Base-by-base conservation (phyloP, 2,888 invertebrate species). In the Dicranocentrus wangi region DNA sequence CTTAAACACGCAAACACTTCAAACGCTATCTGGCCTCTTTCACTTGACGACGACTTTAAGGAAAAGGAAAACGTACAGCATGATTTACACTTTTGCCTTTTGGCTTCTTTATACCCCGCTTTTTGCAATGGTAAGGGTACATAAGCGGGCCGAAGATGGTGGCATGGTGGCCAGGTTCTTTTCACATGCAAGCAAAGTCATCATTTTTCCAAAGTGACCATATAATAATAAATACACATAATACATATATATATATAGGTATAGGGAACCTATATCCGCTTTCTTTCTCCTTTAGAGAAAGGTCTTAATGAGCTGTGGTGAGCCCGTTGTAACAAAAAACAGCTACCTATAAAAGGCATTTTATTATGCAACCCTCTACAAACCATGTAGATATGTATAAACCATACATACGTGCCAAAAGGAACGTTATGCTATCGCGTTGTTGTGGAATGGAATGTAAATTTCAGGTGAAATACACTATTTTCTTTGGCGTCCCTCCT, bases 351-450 rank as follows among this genome's bases (percentile, higher is more conserved):
- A 63, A n/a, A 15, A n/a, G 19, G 28, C 58, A 10, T 43, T 78
- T 78, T 53, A 65, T 78, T 71, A 71, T 78, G 78, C 71, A 78
- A 78, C 70, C 21, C 17, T 69, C n/a, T n/a, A n/a, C n/a, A n/a
- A n/a, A n/a, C n/a, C n/a, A n/a, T n/a, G n/a, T n/a, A n/a, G n/a
- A n/a, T n/a, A n/a, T n/a, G n/a, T n/a, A n/a, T n/a, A n/a, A n/a
- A n/a, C n/a, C n/a, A n/a, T n/a, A n/a, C n/a, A n/a, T n/a, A n/a
- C n/a, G n/a, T n/a, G n/a, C n/a, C n/a, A n/a, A n/a, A n/a, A 27
- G 58, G 55, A 51, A 61, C 55, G 55, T 55, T 55, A 3, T 21
- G 7, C 58, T 43, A 28, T 15, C 7, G 2, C 2, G 51, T 63
- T 51, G 25, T 28, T 2, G 55, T 47, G 55, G 60, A 61, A 32